Evolutionary conservation across 1,140 invertebrate genomes (phyloP).

Genomic region (Apis cerana): DNA sequence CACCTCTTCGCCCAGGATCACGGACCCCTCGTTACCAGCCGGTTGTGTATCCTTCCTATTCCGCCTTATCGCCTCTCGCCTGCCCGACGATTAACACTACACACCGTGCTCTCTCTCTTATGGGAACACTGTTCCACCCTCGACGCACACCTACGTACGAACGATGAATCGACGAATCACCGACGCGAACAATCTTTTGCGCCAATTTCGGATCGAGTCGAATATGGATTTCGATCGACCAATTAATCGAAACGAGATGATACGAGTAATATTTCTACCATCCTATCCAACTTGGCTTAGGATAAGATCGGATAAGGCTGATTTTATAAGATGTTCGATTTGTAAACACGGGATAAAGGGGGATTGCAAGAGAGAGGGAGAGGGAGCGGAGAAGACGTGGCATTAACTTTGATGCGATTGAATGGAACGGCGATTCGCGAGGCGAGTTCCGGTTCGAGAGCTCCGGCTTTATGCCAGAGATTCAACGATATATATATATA

Average conservation of each 20-base stretch:
- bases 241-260: no score
- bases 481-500: constrained; percentile 50
- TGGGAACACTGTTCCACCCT: constrained; percentile 22
- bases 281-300: constrained; percentile 43
- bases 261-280: no score
- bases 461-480: constrained; percentile 40
- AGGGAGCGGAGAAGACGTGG: constrained; percentile 12
- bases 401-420: constrained; percentile 56
- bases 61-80: constrained; percentile 54
- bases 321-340: constrained; percentile 64
- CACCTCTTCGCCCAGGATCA: constrained; percentile 46
- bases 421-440: constrained; percentile 40
- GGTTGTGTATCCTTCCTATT: constrained; percentile 57
- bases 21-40: constrained; percentile 60
- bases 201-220: no score
- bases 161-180: no score
- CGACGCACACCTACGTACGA: background rate
- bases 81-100: constrained; percentile 53
- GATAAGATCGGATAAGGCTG: constrained; percentile 67
- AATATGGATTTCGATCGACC: no score
- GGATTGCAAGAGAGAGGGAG: constrained; percentile 11
- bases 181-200: no score
- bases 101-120: constrained; percentile 11
- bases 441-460: constrained; percentile 41
- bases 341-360: constrained; percentile 47